Evolutionary conservation across 2,797 vertebrate genomes (phyloP).

Genomic region (Onychomys leucogaster): DNA sequence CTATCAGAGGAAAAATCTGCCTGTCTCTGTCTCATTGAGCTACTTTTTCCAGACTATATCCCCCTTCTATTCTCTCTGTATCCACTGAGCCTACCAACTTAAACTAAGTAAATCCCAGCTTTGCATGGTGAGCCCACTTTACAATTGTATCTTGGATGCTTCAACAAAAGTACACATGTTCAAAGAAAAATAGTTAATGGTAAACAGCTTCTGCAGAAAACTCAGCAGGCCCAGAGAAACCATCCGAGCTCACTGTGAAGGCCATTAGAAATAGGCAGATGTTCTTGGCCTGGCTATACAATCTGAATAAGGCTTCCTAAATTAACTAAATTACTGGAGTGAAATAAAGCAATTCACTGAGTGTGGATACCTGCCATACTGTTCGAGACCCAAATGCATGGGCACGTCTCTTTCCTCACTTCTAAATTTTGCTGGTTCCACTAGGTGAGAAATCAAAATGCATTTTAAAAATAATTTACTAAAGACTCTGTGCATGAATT

Average conservation of each 20-base stretch:
- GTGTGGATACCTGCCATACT: neutral
- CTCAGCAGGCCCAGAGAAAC: constrained; percentile 24
- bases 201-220: constrained; percentile 54
- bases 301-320: constrained; percentile 36
- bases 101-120: constrained; percentile 16
- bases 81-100: neutral
- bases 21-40: constrained; percentile 11
- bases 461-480: constrained; percentile 21
- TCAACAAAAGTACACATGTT: constrained; percentile 46
- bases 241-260: constrained; percentile 17
- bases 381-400: neutral
- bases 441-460: constrained; percentile 49
- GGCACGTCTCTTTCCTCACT: neutral
- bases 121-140: constrained; percentile 40
- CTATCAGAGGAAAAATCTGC: constrained; percentile 1
- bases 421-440: constrained; percentile 30
- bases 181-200: constrained; percentile 49
- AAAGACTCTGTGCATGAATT: constrained; percentile 6
- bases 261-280: constrained; percentile 23
- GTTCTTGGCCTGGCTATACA: neutral
- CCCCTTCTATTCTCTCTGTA: constrained; percentile 19
- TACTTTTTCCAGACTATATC: neutral
- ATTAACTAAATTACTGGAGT: constrained; percentile 17
- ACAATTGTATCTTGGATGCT: constrained; percentile 33
- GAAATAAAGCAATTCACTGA: constrained; percentile 48